Evolutionary conservation across 2,113 vertebrate genomes (phyloP).

Genomic region (Bufo bufo): DNA sequence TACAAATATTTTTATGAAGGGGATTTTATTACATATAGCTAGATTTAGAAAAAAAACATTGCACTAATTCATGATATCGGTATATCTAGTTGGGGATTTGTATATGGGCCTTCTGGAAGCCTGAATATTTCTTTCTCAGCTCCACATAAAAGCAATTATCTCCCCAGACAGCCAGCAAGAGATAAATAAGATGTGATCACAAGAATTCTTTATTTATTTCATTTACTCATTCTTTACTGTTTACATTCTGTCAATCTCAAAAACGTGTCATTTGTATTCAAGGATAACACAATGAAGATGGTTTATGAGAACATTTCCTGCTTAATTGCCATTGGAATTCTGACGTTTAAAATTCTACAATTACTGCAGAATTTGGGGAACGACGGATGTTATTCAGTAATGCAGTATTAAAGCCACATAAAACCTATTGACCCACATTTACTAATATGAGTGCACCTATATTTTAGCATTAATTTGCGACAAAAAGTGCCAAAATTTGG

Average conservation of each 20-base stretch:
- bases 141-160: slow-evolving; percentile 55
- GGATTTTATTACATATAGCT: slow-evolving; percentile 13
- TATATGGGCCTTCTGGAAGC: slow-evolving; percentile 48
- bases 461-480: too few species aligned
- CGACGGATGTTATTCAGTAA: neutral
- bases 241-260: slow-evolving; percentile 38
- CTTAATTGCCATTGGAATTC: slow-evolving; percentile 26
- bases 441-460: neutral
- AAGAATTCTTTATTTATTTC: slow-evolving; percentile 44
- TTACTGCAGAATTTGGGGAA: neutral
- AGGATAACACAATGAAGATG: neutral
- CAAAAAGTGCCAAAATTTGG: too few species aligned
- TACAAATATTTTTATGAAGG: slow-evolving; percentile 43
- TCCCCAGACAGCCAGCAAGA: slow-evolving; percentile 36
- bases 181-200: slow-evolving; percentile 40
- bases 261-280: slow-evolving; percentile 24
- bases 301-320: slow-evolving; percentile 29
- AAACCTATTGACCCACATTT: neutral
- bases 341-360: slow-evolving; percentile 11
- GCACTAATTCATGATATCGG: slow-evolving; percentile 30
- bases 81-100: slow-evolving; percentile 50
- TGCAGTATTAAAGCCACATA: neutral
- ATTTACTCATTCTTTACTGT: slow-evolving; percentile 47
- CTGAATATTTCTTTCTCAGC: slow-evolving; percentile 39
- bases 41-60: slow-evolving; percentile 16